These are phyloP conservation scores for Orthonyx spaldingii DNA, from an alignment of 2,113 vertebrate genomes.

Conservation along the genomic window DNA sequence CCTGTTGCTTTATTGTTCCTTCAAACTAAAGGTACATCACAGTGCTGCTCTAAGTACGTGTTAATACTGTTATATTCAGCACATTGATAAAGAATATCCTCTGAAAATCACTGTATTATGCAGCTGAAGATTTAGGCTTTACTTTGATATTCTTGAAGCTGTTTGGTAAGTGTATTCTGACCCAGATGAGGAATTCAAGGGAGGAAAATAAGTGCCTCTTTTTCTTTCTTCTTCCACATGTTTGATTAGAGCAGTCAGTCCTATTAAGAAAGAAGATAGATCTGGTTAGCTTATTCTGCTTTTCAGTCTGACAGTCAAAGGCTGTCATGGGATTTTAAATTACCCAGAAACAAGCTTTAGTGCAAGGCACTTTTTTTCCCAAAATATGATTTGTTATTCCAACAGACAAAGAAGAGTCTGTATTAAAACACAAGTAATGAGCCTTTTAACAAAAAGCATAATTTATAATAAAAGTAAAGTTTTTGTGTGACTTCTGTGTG, in stretches of 20 bases:
- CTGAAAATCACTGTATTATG: not conserved
- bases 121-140: not conserved
- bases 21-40: not conserved
- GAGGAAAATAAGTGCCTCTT: not conserved
- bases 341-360: not conserved
- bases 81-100: not conserved
- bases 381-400: conserved; percentile 4
- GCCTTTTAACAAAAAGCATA: not conserved
- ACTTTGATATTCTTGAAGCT: conserved; percentile 15
- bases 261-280: conserved; percentile 1
- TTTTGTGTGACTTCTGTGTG: not conserved
- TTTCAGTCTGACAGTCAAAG: conserved; percentile 40
- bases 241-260: conserved; percentile 35
- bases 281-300: conserved; percentile 36
- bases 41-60: not conserved
- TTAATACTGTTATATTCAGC: not conserved
- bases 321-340: conserved; percentile 41
- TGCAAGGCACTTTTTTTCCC: not conserved
- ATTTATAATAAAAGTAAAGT: not conserved
- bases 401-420: not conserved
- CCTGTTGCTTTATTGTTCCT: not conserved
- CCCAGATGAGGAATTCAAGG: conserved; percentile 21
- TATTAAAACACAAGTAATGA: conserved; percentile 49
- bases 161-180: conserved; percentile 22
- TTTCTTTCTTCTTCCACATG: conserved; percentile 13